These are phyloP conservation scores for Trogon surrucura DNA, from an alignment of 2,113 vertebrate species.

Conservation along the genomic window DNA sequence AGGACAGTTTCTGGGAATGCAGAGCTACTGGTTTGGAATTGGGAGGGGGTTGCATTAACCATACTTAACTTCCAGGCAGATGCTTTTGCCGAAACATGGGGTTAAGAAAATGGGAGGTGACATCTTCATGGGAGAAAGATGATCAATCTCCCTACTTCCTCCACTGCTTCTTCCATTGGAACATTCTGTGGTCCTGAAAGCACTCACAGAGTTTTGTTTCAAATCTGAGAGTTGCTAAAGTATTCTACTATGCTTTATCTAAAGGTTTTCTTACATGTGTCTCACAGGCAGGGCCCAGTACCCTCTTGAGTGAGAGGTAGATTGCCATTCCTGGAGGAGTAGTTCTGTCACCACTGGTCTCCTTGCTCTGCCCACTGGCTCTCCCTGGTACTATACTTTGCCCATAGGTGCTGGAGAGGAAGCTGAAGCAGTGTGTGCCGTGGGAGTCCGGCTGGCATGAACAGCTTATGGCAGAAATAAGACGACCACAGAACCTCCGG, in stretches of 20 bases:
- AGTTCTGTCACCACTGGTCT: background rate
- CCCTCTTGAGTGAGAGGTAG: background rate
- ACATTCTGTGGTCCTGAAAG: background rate
- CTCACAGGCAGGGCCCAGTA: background rate
- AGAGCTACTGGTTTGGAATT: background rate
- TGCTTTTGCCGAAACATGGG: background rate
- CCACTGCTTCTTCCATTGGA: background rate
- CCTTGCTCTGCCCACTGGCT: background rate
- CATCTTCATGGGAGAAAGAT: background rate
- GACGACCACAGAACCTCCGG: background rate
- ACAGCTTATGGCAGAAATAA: slow-evolving; percentile 38
- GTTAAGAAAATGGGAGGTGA: background rate
- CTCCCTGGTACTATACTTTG: background rate
- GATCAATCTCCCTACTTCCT: background rate
- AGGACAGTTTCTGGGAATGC: background rate
- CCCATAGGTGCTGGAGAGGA: slow-evolving; percentile 25
- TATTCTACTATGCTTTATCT: background rate
- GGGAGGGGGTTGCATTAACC: background rate
- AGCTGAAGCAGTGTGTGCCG: background rate
- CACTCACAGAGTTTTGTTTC: background rate
- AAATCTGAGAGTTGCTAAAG: background rate
- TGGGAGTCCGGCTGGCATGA: slow-evolving; percentile 1
- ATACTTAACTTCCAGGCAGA: background rate
- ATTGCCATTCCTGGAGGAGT: background rate
- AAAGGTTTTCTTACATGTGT: background rate